phyloP scores from a whole-genome alignment of 2,888 invertebrate genomes.

The Drosophila basisetae region DNA sequence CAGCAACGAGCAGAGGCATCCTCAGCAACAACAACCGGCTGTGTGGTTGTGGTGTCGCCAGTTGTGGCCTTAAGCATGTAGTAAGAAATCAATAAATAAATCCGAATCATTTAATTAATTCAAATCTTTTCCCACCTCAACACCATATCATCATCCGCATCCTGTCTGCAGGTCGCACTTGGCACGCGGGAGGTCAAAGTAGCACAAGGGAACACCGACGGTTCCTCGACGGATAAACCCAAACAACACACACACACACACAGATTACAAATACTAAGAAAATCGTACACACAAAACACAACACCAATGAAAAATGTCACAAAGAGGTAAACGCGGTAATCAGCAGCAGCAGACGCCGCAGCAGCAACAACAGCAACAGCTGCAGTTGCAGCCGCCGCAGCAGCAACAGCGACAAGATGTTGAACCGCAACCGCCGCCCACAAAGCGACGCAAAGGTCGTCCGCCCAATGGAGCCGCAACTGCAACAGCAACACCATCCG shows the following conservation, averaged over 20 bases:
- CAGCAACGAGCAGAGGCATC: conserved; percentile 37
- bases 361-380: conserved; percentile 85
- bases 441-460: conserved; percentile 91
- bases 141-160: background rate
- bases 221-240: conserved; percentile 48
- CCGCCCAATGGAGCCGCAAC: conserved; percentile 85
- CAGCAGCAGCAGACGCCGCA: conserved; percentile 86
- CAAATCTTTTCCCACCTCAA: background rate
- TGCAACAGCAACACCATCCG: conserved; percentile 54
- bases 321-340: conserved; percentile 91
- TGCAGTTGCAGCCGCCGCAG: conserved; percentile 86
- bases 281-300: conserved; percentile 63
- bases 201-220: conserved; percentile 60
- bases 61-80: conserved; percentile 83
- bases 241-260: conserved; percentile 41
- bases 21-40: conserved; percentile 65
- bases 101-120: conserved; percentile 29
- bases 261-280: conserved; percentile 51
- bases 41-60: conserved; percentile 77
- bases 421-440: conserved; percentile 87
- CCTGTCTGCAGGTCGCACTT: conserved; percentile 51
- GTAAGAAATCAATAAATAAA: conserved; percentile 60
- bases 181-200: conserved; percentile 58
- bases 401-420: conserved; percentile 85
- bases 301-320: conserved; percentile 88